Evolutionary conservation across 1,140 invertebrate species (phyloP).

Genomic region (Elymnias hypermnestra): DNA sequence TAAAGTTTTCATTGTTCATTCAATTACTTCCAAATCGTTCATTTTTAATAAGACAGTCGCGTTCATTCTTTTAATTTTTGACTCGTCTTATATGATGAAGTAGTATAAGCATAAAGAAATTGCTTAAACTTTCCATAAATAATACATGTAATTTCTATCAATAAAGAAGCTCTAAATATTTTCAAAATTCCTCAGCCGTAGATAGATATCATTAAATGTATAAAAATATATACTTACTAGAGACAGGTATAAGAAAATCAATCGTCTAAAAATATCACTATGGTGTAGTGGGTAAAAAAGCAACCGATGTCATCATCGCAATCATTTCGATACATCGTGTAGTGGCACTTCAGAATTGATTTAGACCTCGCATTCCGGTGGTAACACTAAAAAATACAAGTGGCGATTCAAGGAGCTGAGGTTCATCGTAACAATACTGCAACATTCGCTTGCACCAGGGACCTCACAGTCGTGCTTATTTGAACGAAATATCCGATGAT

Average conservation of each 20-base stretch:
- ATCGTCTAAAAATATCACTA: neutral
- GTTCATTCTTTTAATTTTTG: too few relatives aligned
- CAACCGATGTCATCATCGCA: constrained; percentile 24
- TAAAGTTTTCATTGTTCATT: too few relatives aligned
- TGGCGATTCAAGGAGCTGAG: constrained; percentile 40
- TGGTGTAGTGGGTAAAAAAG: constrained; percentile 3
- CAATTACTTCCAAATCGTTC: too few relatives aligned
- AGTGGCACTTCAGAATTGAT: constrained; percentile 42
- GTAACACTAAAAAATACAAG: constrained; percentile 55
- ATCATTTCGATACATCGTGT: constrained; percentile 32
- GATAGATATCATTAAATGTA: too few relatives aligned
- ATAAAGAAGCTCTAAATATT: too few relatives aligned
- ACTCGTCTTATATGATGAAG: too few relatives aligned
- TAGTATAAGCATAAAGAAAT: too few relatives aligned
- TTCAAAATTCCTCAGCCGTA: too few relatives aligned
- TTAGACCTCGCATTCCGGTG: constrained; percentile 51
- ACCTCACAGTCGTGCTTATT: constrained; percentile 27
- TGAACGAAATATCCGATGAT: constrained; percentile 6
- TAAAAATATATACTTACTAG: too few relatives aligned
- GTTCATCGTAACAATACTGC: constrained; percentile 31
- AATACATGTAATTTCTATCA: too few relatives aligned
- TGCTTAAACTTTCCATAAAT: too few relatives aligned
- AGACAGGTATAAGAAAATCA: neutral
- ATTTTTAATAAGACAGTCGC: too few relatives aligned
- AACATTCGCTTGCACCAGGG: constrained; percentile 18